Conservation (phyloP, 2,888 invertebrate genomes). For the Tenthredo livida region DNA sequence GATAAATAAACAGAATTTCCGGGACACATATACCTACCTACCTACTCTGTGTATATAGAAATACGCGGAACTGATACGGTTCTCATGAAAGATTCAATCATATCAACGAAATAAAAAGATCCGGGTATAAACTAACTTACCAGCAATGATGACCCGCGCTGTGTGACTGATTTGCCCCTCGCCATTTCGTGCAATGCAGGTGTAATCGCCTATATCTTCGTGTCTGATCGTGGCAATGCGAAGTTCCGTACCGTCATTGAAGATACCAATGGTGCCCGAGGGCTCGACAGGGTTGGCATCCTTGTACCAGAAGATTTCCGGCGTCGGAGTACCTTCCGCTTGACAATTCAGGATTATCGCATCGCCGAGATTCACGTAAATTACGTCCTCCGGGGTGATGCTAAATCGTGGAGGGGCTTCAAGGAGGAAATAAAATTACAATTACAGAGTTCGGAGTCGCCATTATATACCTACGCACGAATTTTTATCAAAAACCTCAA, state of each 20-base stretch:
- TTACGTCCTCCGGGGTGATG: slow-evolving; percentile 96
- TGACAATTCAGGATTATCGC: slow-evolving; percentile 97
- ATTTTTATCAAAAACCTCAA: not conserved
- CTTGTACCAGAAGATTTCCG: slow-evolving; percentile 97
- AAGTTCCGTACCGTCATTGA: slow-evolving; percentile 96
- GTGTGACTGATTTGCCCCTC: slow-evolving; percentile 98
- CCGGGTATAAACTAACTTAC: slow-evolving; percentile 75
- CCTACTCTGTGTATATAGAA: not conserved
- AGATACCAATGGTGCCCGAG: slow-evolving; percentile 92
- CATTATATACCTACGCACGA: not conserved
- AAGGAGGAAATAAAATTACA: slow-evolving; percentile 55
- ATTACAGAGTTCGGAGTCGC: slow-evolving; percentile 14
- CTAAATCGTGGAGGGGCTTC: slow-evolving; percentile 95
- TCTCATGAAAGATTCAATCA: not conserved
- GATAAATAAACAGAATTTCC: not conserved
- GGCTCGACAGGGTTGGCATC: slow-evolving; percentile 95
- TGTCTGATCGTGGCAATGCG: slow-evolving; percentile 95
- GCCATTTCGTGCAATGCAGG: slow-evolving; percentile 96
- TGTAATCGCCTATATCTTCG: slow-evolving; percentile 98
- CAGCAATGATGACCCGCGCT: slow-evolving; percentile 97
- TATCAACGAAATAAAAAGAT: not conserved
- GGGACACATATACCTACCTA: too few relatives aligned
- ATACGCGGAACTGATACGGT: not conserved
- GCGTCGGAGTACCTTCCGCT: slow-evolving; percentile 97
- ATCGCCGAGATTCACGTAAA: slow-evolving; percentile 98